These are phyloP conservation scores for Anser brachyrhynchus DNA, from an alignment of 2,113 vertebrate species.

Conservation along the genomic window DNA sequence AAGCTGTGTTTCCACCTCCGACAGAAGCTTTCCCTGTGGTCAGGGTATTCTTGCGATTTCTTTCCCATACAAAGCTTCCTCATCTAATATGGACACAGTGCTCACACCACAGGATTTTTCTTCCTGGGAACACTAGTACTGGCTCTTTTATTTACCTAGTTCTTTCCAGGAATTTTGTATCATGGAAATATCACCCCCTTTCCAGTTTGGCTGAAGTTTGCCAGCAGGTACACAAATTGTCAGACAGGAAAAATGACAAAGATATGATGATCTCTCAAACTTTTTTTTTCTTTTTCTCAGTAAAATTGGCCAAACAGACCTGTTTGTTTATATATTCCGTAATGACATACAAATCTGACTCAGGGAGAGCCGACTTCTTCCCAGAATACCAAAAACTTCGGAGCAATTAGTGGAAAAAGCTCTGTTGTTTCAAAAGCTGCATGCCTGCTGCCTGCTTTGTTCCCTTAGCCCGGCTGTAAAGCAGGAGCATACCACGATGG, in stretches of 20 bases:
- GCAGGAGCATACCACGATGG: neutral
- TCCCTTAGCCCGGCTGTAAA: slow-evolving; percentile 16
- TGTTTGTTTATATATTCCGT: neutral
- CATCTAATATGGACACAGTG: neutral
- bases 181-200: neutral
- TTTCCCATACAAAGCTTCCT: neutral
- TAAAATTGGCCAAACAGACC: neutral
- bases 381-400: slow-evolving; percentile 11
- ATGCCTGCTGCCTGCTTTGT: neutral
- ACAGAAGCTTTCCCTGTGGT: neutral
- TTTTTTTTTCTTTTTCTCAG: neutral
- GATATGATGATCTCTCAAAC: neutral
- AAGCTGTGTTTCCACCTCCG: neutral
- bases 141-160: neutral
- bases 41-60: neutral
- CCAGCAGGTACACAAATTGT: neutral
- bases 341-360: neutral
- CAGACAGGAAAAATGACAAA: neutral
- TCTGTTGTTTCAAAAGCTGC: slow-evolving; percentile 10
- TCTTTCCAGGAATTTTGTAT: slow-evolving; percentile 1
- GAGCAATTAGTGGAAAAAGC: neutral
- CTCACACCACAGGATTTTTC: neutral
- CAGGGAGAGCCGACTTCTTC: neutral
- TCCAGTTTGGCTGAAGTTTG: neutral
- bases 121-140: neutral